These are phyloP conservation scores for Hypotaenidia philippensis DNA, from an alignment of 2,797 vertebrate genomes.

Conservation along the genomic window DNA sequence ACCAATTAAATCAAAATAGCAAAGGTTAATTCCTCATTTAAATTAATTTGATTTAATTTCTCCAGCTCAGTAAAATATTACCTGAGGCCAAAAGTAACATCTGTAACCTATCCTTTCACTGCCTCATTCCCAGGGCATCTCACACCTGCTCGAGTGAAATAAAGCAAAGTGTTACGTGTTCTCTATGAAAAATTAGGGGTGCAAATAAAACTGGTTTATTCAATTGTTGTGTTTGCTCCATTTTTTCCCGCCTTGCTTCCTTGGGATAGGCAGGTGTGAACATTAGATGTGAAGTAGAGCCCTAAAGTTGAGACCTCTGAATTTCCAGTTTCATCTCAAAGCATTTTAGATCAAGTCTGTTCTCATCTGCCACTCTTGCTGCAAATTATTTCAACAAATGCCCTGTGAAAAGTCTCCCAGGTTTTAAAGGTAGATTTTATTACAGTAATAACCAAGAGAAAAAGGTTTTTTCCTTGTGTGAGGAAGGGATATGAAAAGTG, in stretches of 20 bases:
- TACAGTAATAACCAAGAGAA: neutral
- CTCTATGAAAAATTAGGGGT: neutral
- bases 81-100: neutral
- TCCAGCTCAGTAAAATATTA: neutral
- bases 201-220: neutral
- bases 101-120: neutral
- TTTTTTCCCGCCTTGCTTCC: neutral
- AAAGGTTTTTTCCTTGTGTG: neutral
- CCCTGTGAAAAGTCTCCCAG: neutral
- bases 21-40: neutral
- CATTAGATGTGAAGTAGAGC: neutral
- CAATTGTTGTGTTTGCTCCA: neutral
- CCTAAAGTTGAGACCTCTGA: neutral
- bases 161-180: neutral
- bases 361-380: neutral
- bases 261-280: neutral
- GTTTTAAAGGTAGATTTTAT: neutral
- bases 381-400: neutral
- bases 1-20: neutral
- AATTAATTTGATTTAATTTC: neutral
- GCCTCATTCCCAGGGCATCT: fast-evolving
- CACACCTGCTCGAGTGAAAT: neutral
- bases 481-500: neutral
- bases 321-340: neutral
- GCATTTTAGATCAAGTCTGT: neutral